A percentile compares a stretch with the other conserved stretches of the same genome.
These are phyloP conservation scores for Lepidochitona cinerea DNA, from an alignment of 2,888 invertebrate species.

Conservation along the genomic window DNA sequence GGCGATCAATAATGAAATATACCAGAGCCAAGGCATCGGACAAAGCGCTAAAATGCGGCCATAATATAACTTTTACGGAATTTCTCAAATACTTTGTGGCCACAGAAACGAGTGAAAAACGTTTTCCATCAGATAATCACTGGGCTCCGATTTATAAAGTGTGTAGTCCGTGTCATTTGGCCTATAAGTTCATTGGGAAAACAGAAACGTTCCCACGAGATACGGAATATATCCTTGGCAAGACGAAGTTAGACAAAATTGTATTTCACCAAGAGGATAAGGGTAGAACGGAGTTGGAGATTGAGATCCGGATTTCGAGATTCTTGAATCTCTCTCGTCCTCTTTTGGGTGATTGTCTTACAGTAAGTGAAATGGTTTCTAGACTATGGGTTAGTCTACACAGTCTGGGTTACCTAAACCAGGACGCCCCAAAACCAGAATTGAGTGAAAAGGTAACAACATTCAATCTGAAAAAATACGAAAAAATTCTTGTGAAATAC, in stretches of 20 bases:
- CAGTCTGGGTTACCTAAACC: background rate
- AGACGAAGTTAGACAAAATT: background rate
- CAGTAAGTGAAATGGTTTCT: no score
- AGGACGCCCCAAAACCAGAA: background rate
- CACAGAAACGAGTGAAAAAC: background rate
- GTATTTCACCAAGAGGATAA: background rate
- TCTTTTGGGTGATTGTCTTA: no score
- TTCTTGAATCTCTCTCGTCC: no score
- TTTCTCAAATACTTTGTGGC: constrained; percentile 1
- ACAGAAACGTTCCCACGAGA: constrained; percentile 14
- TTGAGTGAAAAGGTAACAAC: background rate
- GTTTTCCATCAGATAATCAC: background rate
- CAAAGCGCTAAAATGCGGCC: background rate
- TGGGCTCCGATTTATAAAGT: background rate
- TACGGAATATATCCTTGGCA: background rate
- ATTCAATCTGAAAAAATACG: background rate
- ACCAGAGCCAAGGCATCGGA: background rate
- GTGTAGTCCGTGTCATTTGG: constrained; percentile 7
- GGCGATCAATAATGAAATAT: background rate
- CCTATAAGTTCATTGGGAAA: constrained; percentile 16
- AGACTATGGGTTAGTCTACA: no score
- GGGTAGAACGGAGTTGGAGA: no score
- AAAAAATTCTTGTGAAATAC: background rate
- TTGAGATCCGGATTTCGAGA: no score
- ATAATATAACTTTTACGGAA: constrained; percentile 8